phyloP scores from a whole-genome alignment of 2,888 invertebrate species.

The Erebia aethiops region DNA sequence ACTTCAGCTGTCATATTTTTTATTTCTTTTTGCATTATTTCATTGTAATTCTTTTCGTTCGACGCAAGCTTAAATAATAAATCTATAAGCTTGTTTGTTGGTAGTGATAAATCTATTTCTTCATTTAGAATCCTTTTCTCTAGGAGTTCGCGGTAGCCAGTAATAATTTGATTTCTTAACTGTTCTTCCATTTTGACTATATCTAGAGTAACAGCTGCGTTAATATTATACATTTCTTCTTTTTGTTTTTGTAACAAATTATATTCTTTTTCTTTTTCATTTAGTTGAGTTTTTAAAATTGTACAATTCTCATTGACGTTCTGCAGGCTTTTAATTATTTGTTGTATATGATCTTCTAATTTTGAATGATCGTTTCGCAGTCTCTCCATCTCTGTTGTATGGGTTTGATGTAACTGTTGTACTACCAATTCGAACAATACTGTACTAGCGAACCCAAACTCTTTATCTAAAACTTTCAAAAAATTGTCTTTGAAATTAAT shows the following conservation, averaged over 20 bases:
- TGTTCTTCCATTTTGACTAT: slow-evolving; percentile 63
- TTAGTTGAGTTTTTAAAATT: slow-evolving; percentile 55
- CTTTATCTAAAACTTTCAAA: slow-evolving; percentile 56
- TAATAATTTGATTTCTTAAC: slow-evolving; percentile 51
- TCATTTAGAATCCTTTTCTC: slow-evolving; percentile 51
- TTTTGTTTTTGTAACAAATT: slow-evolving; percentile 60
- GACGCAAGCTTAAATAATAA: slow-evolving; percentile 56
- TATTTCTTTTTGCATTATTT: slow-evolving; percentile 46
- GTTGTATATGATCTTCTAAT: slow-evolving; percentile 51
- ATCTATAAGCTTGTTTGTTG: slow-evolving; percentile 50
- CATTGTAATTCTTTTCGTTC: slow-evolving; percentile 40
- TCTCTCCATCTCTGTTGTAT: slow-evolving; percentile 50
- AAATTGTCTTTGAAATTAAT: slow-evolving; percentile 57
- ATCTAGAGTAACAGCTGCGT: slow-evolving; percentile 65
- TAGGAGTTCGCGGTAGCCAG: slow-evolving; percentile 53
- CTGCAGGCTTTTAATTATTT: slow-evolving; percentile 51
- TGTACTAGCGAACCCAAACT: slow-evolving; percentile 54
- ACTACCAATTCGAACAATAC: slow-evolving; percentile 56
- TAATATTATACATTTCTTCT: slow-evolving; percentile 65
- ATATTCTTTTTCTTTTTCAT: slow-evolving; percentile 61
- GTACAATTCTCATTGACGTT: slow-evolving; percentile 54
- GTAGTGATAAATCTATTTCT: slow-evolving; percentile 49
- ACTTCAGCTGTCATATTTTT: slow-evolving; percentile 49
- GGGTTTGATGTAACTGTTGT: slow-evolving; percentile 50
- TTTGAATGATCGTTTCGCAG: slow-evolving; percentile 50